These are phyloP conservation scores for Drosophila kuntzei DNA, from an alignment of 2,888 invertebrate genomes.

Conservation along the genomic window DNA sequence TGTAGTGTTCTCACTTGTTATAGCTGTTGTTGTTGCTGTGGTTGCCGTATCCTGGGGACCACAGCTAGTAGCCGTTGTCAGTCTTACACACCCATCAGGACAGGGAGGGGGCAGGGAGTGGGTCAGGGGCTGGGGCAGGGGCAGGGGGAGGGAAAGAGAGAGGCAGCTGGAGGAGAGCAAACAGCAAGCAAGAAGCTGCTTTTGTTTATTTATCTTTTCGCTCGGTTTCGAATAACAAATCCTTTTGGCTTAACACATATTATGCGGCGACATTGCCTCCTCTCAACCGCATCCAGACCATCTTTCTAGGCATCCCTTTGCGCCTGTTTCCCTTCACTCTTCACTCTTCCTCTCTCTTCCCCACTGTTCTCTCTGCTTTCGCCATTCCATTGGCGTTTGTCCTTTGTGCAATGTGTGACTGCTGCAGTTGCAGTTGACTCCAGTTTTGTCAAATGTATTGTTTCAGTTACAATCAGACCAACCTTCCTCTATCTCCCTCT, in stretches of 20 bases:
- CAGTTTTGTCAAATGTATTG: conserved; percentile 81
- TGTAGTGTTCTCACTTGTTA: background rate
- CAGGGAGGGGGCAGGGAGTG: background rate
- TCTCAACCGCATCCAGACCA: conserved; percentile 10
- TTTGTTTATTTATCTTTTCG: conserved; percentile 81
- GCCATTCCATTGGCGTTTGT: conserved; percentile 16
- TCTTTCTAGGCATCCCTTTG: conserved; percentile 2
- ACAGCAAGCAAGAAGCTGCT: conserved; percentile 63
- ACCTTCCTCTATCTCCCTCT: background rate
- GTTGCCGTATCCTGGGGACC: conserved; percentile 51
- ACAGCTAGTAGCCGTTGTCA: conserved; percentile 48
- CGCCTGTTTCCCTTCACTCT: background rate
- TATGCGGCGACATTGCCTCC: conserved; percentile 65
- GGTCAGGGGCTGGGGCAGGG: background rate
- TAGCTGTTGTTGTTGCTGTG: conserved; percentile 14
- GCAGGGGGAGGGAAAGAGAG: background rate
- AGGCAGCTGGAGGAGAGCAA: background rate
- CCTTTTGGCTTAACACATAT: conserved; percentile 82
- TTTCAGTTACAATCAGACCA: conserved; percentile 59
- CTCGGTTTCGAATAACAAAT: conserved; percentile 81
- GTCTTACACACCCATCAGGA: conserved; percentile 20
- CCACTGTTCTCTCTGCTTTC: background rate
- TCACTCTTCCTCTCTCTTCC: background rate
- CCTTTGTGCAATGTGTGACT: conserved; percentile 75
- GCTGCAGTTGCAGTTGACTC: conserved; percentile 79